Conservation (phyloP, 2,888 invertebrate species). For the Apamea anceps region DNA sequence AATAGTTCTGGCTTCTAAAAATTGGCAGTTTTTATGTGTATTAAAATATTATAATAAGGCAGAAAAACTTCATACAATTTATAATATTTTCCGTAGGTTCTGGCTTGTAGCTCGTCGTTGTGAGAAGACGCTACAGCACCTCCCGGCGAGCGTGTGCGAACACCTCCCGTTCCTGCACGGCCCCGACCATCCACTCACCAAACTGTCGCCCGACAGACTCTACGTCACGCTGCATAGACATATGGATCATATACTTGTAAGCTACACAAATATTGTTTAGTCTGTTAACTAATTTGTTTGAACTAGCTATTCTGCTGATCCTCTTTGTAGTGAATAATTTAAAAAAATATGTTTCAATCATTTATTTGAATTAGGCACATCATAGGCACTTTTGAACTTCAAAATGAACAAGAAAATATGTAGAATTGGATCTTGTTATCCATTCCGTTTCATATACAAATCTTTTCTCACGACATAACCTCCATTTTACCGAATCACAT, state of each 20-base stretch:
- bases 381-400: neutral
- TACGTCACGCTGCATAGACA: constrained; percentile 96
- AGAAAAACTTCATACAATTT: neutral
- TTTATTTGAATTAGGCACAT: neutral
- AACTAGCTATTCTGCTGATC: neutral
- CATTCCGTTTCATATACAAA: neutral
- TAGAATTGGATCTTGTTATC: neutral
- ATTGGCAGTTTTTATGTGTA: neutral
- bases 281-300: neutral
- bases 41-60: neutral
- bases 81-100: constrained; percentile 88
- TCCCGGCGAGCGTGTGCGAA: constrained; percentile 97
- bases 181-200: constrained; percentile 94
- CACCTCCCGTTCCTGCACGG: constrained; percentile 95
- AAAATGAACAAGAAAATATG: neutral
- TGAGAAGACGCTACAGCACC: constrained; percentile 98
- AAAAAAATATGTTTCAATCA: neutral
- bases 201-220: constrained; percentile 94
- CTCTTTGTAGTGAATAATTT: too few relatives aligned
- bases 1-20: neutral
- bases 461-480: neutral
- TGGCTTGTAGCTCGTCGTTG: constrained; percentile 98
- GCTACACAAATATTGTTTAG: neutral
- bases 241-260: constrained; percentile 95
- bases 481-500: neutral